These are phyloP conservation scores for Lamellibrachia luymesi DNA, from an alignment of 1,140 invertebrate species.

Conservation along the genomic window DNA sequence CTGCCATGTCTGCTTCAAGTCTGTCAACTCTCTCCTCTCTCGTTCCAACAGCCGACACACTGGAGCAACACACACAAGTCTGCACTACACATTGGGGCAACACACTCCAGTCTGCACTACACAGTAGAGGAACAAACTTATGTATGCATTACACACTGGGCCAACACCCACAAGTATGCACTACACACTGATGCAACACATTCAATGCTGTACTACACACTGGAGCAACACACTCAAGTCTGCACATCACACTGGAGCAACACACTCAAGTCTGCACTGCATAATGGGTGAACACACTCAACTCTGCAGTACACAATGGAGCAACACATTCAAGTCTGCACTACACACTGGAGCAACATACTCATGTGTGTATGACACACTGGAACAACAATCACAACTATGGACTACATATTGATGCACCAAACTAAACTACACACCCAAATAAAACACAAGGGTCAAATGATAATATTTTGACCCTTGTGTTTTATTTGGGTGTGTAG, in stretches of 20 bases:
- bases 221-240: neutral
- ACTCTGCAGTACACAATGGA: neutral
- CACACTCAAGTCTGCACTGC: neutral
- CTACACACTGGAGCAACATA: neutral
- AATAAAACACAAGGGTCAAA: neutral
- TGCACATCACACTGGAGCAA: neutral
- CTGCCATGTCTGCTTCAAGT: constrained; percentile 61
- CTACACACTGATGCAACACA: neutral
- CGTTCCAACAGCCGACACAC: neutral
- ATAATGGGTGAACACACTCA: neutral
- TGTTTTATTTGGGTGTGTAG: neutral
- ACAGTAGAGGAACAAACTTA: neutral
- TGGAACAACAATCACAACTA: too few relatives aligned
- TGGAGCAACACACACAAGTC: neutral
- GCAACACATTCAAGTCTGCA: neutral
- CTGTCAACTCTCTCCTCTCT: constrained; percentile 30
- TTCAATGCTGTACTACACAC: neutral
- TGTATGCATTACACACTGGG: neutral
- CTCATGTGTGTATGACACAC: too few relatives aligned
- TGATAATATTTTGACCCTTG: too few relatives aligned
- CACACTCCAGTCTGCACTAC: too few relatives aligned
- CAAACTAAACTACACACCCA: neutral
- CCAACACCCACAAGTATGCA: neutral
- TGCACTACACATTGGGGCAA: too few relatives aligned
- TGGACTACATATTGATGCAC: neutral